Percentiles rank a stretch among this genome's conserved stretches.
phyloP scores from a whole-genome alignment of 2,797 vertebrate species.

The Enteromius unitaeniatus region DNA sequence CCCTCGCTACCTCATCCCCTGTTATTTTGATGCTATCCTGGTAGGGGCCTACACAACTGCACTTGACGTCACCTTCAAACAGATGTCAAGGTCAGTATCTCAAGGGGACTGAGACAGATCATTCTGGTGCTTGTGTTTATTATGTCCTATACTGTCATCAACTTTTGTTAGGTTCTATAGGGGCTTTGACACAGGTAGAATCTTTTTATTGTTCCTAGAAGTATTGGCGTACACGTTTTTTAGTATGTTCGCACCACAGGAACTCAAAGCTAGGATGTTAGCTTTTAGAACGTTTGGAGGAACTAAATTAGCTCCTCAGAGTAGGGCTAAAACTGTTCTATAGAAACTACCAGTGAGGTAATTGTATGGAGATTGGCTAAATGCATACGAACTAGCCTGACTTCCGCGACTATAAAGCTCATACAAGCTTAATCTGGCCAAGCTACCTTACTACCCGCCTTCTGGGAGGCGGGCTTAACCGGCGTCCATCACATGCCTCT shows the following conservation, averaged over 20 bases:
- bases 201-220: neutral
- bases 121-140: neutral
- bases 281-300: neutral
- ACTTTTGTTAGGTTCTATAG: neutral
- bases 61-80: constrained; percentile 83
- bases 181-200: neutral
- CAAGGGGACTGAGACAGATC: neutral
- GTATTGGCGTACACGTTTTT: neutral
- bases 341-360: neutral
- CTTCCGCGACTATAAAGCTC: too few relatives aligned
- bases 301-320: neutral
- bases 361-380: neutral
- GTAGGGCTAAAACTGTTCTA: neutral
- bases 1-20: constrained; percentile 95
- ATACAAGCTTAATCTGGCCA: too few relatives aligned
- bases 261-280: neutral
- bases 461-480: too few relatives aligned
- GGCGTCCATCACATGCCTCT: too few relatives aligned
- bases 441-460: too few relatives aligned
- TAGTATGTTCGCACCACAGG: neutral
- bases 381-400: neutral
- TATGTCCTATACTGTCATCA: neutral
- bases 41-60: constrained; percentile 89
- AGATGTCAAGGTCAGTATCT: constrained; percentile 84
- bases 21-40: constrained; percentile 95